Evolutionary conservation across 1,140 invertebrate genomes (phyloP).

Genomic region (Fopius arisanus): DNA sequence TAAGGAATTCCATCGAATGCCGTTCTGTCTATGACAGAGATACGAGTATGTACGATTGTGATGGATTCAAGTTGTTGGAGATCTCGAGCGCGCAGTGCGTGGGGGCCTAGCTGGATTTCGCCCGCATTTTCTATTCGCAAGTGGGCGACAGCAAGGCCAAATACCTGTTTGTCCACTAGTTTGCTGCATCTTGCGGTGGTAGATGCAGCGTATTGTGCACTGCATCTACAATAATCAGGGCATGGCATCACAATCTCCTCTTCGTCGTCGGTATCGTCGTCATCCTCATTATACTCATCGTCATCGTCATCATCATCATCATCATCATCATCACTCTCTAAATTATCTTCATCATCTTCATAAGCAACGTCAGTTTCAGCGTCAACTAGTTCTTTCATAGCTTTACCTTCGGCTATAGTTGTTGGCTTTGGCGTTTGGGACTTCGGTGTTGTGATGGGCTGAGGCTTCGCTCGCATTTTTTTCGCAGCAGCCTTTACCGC

Average conservation of each 20-base stretch:
- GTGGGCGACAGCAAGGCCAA: constrained; percentile 50
- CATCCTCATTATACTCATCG: constrained; percentile 48
- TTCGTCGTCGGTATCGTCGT: constrained; percentile 47
- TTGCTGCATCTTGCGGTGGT: constrained; percentile 62
- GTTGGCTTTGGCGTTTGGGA: neutral
- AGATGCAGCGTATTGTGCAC: constrained; percentile 58
- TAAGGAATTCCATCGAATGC: constrained; percentile 73
- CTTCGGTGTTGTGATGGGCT: neutral
- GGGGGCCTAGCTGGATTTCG: constrained; percentile 50
- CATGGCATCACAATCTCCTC: constrained; percentile 50
- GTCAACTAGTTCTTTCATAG: constrained; percentile 46
- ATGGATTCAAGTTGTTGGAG: constrained; percentile 59
- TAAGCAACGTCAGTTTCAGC: constrained; percentile 45
- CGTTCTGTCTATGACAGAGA: constrained; percentile 57
- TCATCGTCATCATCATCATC: constrained; percentile 48
- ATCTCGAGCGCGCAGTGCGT: constrained; percentile 48
- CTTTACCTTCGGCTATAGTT: constrained; percentile 23
- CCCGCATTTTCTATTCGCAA: constrained; percentile 52
- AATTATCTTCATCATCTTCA: constrained; percentile 44
- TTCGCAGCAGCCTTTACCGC: constrained; percentile 50
- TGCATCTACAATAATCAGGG: constrained; percentile 54
- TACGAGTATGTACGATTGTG: constrained; percentile 55
- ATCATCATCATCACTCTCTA: constrained; percentile 49
- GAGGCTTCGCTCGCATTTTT: constrained; percentile 29
- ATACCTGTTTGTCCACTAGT: constrained; percentile 52